phyloP scores from a whole-genome alignment of 2,888 invertebrate genomes.

The Tinea semifulvella region DNA sequence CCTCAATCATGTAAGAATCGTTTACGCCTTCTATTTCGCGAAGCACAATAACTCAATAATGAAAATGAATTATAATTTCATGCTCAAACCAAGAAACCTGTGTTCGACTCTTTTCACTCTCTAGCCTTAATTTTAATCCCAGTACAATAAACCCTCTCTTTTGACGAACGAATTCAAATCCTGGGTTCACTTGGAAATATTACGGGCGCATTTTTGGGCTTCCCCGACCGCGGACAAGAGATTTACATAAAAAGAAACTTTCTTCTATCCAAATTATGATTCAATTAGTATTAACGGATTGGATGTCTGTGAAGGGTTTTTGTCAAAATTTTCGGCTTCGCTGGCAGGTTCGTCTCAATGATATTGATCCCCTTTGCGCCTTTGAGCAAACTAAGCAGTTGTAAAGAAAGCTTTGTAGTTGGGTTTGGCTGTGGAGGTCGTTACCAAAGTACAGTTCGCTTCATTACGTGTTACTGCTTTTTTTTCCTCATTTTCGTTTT shows the following conservation, averaged over 20 bases:
- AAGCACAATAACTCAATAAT: conserved; percentile 11
- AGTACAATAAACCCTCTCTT: conserved; percentile 33
- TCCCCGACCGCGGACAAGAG: conserved; percentile 45
- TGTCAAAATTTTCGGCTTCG: conserved; percentile 52
- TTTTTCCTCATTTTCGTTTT: conserved; percentile 28
- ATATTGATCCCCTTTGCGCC: conserved; percentile 55
- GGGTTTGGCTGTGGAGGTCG: conserved; percentile 29
- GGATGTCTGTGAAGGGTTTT: conserved; percentile 22
- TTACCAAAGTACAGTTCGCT: conserved; percentile 17
- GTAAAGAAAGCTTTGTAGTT: conserved; percentile 39
- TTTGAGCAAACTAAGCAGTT: conserved; percentile 55
- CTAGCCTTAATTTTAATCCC: conserved; percentile 6
- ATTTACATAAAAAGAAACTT: conserved; percentile 66
- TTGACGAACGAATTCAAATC: conserved; percentile 24
- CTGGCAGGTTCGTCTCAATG: conserved; percentile 32
- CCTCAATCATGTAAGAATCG: conserved; percentile 14
- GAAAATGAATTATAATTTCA: conserved; percentile 1
- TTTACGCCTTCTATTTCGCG: conserved; percentile 9
- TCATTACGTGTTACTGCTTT: conserved; percentile 37
- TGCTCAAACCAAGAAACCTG: conserved; percentile 3
- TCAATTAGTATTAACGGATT: conserved; percentile 67
- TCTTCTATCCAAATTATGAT: conserved; percentile 61
- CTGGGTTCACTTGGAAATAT: conserved; percentile 38
- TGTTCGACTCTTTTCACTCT: conserved; percentile 2
- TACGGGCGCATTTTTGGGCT: conserved; percentile 46